Conservation (phyloP, 2,888 invertebrate species). For the Nyleta sp. region DNA sequence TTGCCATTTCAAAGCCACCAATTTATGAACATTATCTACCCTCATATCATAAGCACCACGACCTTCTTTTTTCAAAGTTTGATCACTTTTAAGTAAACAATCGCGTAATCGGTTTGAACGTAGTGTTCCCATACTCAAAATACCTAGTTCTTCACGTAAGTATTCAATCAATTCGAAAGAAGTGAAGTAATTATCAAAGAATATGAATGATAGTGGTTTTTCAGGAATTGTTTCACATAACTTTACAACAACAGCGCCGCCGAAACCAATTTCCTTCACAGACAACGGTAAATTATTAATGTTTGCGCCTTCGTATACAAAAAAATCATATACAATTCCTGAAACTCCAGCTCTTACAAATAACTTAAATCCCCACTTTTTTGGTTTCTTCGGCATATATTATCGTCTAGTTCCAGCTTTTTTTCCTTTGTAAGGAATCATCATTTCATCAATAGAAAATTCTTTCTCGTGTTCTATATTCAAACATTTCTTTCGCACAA, state of each 20-base stretch:
- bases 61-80: conserved; percentile 63
- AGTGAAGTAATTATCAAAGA: conserved; percentile 10
- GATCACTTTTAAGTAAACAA: conserved; percentile 59
- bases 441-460: conserved; percentile 17
- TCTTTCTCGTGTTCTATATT: neutral
- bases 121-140: conserved; percentile 11
- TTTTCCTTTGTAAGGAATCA: conserved; percentile 22
- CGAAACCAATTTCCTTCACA: conserved; percentile 5
- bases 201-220: conserved; percentile 5
- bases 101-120: conserved; percentile 13
- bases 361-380: conserved; percentile 24
- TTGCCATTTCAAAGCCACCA: conserved; percentile 67
- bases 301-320: conserved; percentile 10
- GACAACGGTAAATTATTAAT: conserved; percentile 7
- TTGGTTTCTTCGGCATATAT: conserved; percentile 9
- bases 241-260: conserved; percentile 3
- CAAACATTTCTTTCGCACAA: conserved; percentile 13
- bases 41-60: conserved; percentile 61
- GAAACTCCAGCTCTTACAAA: conserved; percentile 13
- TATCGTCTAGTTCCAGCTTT: conserved; percentile 13
- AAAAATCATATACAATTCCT: conserved; percentile 22
- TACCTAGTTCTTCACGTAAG: conserved; percentile 7
- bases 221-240: conserved; percentile 19
- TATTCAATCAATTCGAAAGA: conserved; percentile 1
- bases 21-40: conserved; percentile 31